Evolutionary conservation across 2,888 invertebrate genomes (phyloP).

Genomic region (Teleogryllus oceanicus): DNA sequence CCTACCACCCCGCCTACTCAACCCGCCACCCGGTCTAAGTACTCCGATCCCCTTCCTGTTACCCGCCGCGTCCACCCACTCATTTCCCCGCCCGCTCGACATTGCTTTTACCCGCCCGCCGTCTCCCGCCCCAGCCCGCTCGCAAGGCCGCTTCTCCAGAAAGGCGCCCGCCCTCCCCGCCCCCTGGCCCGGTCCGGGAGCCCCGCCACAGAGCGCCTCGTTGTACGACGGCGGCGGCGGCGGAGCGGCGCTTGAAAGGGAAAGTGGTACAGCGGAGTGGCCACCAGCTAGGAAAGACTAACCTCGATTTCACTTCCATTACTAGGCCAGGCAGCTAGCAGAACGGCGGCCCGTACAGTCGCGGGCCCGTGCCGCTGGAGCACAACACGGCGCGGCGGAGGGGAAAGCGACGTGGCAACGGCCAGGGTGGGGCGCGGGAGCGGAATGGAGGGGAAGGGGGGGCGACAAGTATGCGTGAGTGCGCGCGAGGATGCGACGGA

Average conservation of each 20-base stretch:
- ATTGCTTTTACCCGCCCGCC: background rate
- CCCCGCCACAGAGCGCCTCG: background rate
- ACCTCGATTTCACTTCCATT: conserved; percentile 35
- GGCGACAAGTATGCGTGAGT: too few relatives aligned
- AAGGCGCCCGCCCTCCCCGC: background rate
- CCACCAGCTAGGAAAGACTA: conserved; percentile 31
- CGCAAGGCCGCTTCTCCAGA: background rate
- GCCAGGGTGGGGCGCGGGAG: background rate
- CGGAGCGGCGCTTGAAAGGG: conserved; percentile 27
- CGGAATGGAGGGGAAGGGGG: too few relatives aligned
- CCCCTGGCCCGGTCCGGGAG: background rate
- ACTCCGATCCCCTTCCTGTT: too few relatives aligned
- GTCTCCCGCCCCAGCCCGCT: background rate
- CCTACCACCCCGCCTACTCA: too few relatives aligned
- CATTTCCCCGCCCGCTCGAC: background rate
- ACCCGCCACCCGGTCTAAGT: too few relatives aligned
- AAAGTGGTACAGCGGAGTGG: conserved; percentile 30
- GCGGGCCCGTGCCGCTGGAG: background rate
- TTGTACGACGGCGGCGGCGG: background rate
- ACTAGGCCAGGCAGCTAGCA: conserved; percentile 31
- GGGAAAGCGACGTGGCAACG: background rate
- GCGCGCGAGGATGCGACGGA: too few relatives aligned
- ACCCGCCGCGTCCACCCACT: too few relatives aligned
- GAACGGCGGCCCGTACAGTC: conserved; percentile 20
- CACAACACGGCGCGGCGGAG: background rate